phyloP scores from a whole-genome alignment of 2,113 vertebrate species.

The Hyperopisus bebe region DNA sequence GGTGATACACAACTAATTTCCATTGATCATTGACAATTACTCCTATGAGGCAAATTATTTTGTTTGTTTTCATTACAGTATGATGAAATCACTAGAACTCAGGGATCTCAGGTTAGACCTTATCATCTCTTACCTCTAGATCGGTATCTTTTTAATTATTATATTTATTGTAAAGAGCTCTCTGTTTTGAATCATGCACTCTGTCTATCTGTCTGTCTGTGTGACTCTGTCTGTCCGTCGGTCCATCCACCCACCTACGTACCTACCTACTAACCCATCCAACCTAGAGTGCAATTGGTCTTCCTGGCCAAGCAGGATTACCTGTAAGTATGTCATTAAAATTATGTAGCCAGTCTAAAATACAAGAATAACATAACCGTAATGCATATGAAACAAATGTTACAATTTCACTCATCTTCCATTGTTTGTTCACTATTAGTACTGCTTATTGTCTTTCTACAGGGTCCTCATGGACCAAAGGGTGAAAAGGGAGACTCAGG shows the following conservation, averaged over 20 bases:
- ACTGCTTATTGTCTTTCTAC: neutral
- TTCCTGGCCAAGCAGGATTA: slow-evolving; percentile 49
- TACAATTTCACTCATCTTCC: neutral
- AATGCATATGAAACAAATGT: neutral
- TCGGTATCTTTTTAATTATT: neutral
- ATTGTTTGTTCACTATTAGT: neutral
- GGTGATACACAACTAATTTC: slow-evolving; percentile 13
- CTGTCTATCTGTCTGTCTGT: neutral
- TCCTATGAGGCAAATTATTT: neutral
- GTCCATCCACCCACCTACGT: neutral
- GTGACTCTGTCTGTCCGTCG: neutral
- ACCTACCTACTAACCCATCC: neutral
- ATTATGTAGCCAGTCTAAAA: neutral
- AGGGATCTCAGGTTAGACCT: slow-evolving; percentile 47
- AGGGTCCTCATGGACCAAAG: slow-evolving; percentile 60
- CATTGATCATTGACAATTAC: neutral
- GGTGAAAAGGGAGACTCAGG: slow-evolving; percentile 56
- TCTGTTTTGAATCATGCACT: neutral
- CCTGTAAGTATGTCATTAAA: slow-evolving; percentile 45
- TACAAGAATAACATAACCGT: neutral
- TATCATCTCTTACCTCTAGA: neutral
- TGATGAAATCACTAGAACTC: slow-evolving; percentile 28
- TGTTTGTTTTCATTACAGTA: slow-evolving; percentile 32
- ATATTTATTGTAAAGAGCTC: neutral
- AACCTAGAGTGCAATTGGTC: slow-evolving; percentile 35